Conservation (phyloP, 2,888 invertebrate genomes). For the Mythimna impura region DNA sequence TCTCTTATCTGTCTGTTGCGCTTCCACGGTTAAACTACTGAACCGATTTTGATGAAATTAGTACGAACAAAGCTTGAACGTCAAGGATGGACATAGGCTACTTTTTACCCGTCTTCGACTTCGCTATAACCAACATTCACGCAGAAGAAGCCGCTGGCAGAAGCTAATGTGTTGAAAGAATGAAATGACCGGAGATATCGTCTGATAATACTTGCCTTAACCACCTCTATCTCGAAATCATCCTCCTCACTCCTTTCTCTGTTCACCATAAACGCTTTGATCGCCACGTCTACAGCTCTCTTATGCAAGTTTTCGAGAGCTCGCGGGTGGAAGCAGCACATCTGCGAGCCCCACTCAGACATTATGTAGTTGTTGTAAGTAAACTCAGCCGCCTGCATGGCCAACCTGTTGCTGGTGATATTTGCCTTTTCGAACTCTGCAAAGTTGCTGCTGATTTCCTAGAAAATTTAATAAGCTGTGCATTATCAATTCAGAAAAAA, state of each 20-base stretch:
- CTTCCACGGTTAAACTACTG: no score
- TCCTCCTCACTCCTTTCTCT: constrained; percentile 35
- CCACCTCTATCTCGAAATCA: constrained; percentile 41
- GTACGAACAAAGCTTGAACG: no score
- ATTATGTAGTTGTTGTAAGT: constrained; percentile 55
- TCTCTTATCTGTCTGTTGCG: no score
- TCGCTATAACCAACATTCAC: no score
- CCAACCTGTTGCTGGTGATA: constrained; percentile 55
- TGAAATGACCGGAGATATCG: neutral
- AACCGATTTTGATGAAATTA: no score
- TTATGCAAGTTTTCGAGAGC: constrained; percentile 47
- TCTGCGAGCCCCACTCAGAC: constrained; percentile 55
- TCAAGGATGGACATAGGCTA: no score
- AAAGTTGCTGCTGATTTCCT: constrained; percentile 55
- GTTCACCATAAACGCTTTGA: constrained; percentile 46
- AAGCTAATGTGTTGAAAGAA: neutral
- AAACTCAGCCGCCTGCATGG: constrained; percentile 57
- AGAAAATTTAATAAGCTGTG: constrained; percentile 14
- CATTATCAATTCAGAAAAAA: neutral
- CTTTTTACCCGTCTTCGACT: no score
- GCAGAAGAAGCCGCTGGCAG: no score
- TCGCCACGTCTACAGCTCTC: constrained; percentile 17
- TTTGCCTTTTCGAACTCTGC: constrained; percentile 56
- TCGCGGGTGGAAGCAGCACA: constrained; percentile 56
- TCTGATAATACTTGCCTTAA: constrained; percentile 12